phyloP scores from a whole-genome alignment of 1,140 invertebrate genomes.

The Nylanderia fulva region DNA sequence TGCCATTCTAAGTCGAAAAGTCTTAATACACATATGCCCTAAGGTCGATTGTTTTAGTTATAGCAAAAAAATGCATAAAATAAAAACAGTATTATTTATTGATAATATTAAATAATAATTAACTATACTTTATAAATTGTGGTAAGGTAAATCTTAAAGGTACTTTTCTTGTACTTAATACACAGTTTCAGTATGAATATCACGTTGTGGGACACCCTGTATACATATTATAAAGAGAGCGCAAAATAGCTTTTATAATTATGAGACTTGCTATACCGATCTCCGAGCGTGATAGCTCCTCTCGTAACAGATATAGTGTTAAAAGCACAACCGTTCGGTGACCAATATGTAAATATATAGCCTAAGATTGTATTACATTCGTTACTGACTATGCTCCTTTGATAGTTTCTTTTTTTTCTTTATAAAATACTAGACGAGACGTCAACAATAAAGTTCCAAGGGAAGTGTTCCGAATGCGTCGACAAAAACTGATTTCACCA shows the following conservation, averaged over 20 bases:
- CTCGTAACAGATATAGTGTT: conserved; percentile 37
- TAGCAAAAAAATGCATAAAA: no score
- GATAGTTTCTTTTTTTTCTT: conserved; percentile 7
- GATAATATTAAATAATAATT: no score
- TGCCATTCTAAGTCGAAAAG: no score
- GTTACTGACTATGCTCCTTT: neutral
- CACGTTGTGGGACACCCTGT: no score
- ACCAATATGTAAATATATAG: conserved; percentile 64
- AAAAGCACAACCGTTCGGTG: conserved; percentile 56
- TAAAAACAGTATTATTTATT: no score
- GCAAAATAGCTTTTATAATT: neutral
- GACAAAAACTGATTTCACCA: neutral
- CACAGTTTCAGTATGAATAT: no score
- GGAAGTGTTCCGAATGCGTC: neutral
- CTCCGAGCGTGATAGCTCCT: conserved; percentile 10
- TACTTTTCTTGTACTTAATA: no score
- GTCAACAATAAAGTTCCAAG: neutral
- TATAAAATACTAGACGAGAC: neutral
- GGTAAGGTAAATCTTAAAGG: no score
- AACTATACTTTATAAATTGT: no score
- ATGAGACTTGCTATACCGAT: conserved; percentile 19
- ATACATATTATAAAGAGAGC: no score
- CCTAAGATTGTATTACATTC: conserved; percentile 32
- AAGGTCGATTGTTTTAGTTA: no score
- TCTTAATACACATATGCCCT: no score